Conservation (phyloP, 2,113 vertebrate species). For the Nyctereutes procyonoides region DNA sequence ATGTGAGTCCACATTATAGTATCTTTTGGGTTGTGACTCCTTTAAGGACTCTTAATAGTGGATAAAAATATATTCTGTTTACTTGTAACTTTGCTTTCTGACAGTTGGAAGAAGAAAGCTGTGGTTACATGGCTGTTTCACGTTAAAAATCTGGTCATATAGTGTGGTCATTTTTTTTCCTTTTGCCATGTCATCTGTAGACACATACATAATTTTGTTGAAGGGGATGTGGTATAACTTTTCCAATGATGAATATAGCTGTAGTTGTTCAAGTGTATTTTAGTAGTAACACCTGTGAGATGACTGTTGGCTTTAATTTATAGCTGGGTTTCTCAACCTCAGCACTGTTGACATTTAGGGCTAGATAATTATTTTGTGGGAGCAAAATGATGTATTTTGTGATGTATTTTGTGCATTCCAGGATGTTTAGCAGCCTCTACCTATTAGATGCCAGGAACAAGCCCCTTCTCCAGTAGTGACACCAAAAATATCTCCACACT, state of each 20-base stretch:
- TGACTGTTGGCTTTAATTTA: slow-evolving; percentile 73
- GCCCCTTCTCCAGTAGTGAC: background rate
- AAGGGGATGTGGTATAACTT: slow-evolving; percentile 76
- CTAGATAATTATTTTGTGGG: background rate
- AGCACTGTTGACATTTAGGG: slow-evolving; percentile 42
- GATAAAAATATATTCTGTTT: slow-evolving; percentile 75
- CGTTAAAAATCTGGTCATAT: slow-evolving; percentile 75
- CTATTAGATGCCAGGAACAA: background rate
- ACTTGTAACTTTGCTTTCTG: slow-evolving; percentile 79
- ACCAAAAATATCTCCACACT: background rate
- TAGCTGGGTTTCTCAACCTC: slow-evolving; percentile 67
- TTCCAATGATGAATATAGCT: slow-evolving; percentile 37
- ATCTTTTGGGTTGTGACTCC: background rate
- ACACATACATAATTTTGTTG: slow-evolving; percentile 50
- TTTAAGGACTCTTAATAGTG: background rate
- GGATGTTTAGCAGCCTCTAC: background rate
- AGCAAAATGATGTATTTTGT: too few species aligned
- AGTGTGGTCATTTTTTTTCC: slow-evolving; percentile 75
- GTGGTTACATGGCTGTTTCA: slow-evolving; percentile 83
- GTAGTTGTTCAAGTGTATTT: slow-evolving; percentile 68
- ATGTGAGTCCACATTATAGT: background rate
- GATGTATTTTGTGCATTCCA: background rate
- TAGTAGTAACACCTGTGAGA: slow-evolving; percentile 76
- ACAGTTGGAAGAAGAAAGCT: slow-evolving; percentile 83
- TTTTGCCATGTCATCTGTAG: slow-evolving; percentile 73